These are phyloP conservation scores for Turnix velox DNA, from an alignment of 2,113 vertebrate species.

Conservation along the genomic window DNA sequence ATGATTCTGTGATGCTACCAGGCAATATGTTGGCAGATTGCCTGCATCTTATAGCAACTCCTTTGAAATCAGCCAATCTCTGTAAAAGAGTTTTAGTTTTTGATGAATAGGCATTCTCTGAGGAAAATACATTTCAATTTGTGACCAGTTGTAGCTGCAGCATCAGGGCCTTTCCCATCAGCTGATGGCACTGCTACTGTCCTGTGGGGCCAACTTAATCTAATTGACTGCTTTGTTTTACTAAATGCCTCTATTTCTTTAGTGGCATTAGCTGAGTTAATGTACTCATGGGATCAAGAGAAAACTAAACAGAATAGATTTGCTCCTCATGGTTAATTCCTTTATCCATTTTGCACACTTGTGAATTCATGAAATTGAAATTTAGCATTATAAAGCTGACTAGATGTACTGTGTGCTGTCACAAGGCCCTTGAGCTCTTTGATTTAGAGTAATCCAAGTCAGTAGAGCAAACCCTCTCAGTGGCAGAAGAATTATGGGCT, in stretches of 20 bases:
- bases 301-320: conserved; percentile 11
- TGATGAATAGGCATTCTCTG: neutral
- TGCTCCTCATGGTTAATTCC: conserved; percentile 1
- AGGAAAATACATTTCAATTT: neutral
- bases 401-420: neutral
- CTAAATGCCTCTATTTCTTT: conserved; percentile 44
- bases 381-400: neutral
- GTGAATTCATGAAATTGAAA: conserved; percentile 24
- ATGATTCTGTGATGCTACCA: too few relatives aligned
- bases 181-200: neutral
- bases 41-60: neutral
- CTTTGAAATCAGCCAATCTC: neutral
- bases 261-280: conserved; percentile 31
- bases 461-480: neutral
- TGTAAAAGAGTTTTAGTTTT: neutral
- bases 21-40: neutral
- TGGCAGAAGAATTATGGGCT: neutral
- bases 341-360: conserved; percentile 33
- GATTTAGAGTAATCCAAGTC: neutral
- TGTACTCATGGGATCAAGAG: conserved; percentile 18
- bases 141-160: neutral
- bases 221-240: neutral
- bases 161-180: neutral
- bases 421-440: neutral
- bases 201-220: neutral